Percentiles rank a stretch among this genome's conserved stretches.
Evolutionary conservation across 2,113 vertebrate genomes (phyloP).

Genomic region (Peromyscus californicus): DNA sequence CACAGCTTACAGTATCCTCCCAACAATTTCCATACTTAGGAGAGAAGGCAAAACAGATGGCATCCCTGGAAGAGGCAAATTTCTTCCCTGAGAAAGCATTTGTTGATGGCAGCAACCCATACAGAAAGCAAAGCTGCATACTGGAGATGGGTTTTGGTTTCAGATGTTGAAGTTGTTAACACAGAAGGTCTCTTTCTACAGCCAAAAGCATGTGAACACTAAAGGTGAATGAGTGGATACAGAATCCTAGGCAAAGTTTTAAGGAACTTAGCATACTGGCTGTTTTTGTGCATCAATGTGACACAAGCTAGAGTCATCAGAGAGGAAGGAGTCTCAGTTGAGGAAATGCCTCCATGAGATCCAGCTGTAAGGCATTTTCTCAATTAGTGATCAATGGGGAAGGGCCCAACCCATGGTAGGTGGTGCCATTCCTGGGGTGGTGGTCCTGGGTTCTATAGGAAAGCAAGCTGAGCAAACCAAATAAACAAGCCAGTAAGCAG

Average conservation of each 20-base stretch:
- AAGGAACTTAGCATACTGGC: not conserved
- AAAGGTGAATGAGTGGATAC: not conserved
- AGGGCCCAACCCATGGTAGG: not conserved
- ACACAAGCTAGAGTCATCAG: not conserved
- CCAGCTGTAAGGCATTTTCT: not conserved
- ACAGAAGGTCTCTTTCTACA: not conserved
- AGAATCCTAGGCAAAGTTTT: not conserved
- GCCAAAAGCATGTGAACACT: not conserved
- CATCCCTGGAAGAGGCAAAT: not conserved
- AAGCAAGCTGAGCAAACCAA: not conserved
- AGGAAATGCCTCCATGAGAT: not conserved
- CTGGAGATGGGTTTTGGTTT: not conserved
- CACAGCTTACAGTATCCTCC: slow-evolving; percentile 19
- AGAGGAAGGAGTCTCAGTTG: not conserved
- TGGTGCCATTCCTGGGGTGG: not conserved
- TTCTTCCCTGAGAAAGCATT: not conserved
- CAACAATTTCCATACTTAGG: not conserved
- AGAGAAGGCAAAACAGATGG: not conserved
- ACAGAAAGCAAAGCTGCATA: not conserved
- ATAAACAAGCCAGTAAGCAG: not conserved
- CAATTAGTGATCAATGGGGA: not conserved
- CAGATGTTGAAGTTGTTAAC: not conserved
- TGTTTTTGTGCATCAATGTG: not conserved
- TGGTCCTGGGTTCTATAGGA: not conserved
- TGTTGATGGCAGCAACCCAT: not conserved